Evolutionary conservation across 1,140 invertebrate species (phyloP).

Genomic region (Mylabris phalerata): DNA sequence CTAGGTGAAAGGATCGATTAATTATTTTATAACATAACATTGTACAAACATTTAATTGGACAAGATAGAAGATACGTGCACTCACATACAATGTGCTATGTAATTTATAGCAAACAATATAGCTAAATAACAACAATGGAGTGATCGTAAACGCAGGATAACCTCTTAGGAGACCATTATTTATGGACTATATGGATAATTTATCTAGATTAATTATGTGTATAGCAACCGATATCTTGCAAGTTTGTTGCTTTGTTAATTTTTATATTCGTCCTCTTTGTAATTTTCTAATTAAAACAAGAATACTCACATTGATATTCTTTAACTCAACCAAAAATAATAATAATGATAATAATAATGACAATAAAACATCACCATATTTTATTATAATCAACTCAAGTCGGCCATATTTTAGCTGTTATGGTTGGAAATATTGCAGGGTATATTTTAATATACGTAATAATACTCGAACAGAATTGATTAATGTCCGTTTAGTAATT

Average conservation of each 20-base stretch:
- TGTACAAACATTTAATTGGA: slow-evolving; percentile 35
- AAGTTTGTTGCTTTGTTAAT: background rate
- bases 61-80: slow-evolving; percentile 35
- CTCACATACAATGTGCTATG: slow-evolving; percentile 32
- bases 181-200: slow-evolving; percentile 21
- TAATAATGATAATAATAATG: no score
- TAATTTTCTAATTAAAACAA: no score
- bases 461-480: slow-evolving; percentile 5
- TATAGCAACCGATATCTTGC: no score
- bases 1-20: slow-evolving; percentile 33
- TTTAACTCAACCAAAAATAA: no score
- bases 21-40: slow-evolving; percentile 36
- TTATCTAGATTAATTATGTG: slow-evolving; percentile 23
- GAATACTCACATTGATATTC: no score
- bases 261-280: background rate
- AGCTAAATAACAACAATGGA: slow-evolving; percentile 35
- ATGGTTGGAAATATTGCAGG: slow-evolving; percentile 9
- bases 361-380: no score
- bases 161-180: slow-evolving; percentile 24
- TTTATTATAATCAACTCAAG: no score
- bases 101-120: slow-evolving; percentile 38
- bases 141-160: slow-evolving; percentile 23
- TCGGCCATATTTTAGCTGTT: background rate
- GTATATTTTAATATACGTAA: background rate
- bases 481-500: slow-evolving; percentile 9